These are phyloP conservation scores for Lepus americanus DNA, from an alignment of 2,113 vertebrate species.

Conservation along the genomic window DNA sequence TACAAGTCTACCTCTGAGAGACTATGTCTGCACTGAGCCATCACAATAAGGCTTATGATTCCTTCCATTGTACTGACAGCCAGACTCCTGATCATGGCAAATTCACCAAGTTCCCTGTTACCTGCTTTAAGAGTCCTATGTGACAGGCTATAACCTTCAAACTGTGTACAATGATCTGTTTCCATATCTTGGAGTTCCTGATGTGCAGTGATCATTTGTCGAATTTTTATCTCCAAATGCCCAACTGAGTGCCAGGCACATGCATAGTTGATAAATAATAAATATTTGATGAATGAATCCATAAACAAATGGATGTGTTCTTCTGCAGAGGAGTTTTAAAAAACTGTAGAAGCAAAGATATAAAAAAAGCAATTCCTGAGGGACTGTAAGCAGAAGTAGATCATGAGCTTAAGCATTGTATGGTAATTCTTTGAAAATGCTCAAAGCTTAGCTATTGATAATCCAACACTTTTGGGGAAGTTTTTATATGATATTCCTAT, in stretches of 20 bases:
- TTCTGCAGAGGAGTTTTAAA: slow-evolving; percentile 45
- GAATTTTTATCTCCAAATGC: slow-evolving; percentile 6
- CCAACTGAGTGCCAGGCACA: slow-evolving; percentile 1
- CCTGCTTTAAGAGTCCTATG: neutral
- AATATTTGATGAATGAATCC: slow-evolving; percentile 65
- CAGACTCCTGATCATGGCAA: neutral
- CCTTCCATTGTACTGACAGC: neutral
- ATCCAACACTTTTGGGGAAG: neutral
- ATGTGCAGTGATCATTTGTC: neutral
- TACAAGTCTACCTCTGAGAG: slow-evolving; percentile 41
- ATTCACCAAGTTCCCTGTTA: slow-evolving; percentile 9
- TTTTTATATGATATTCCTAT: slow-evolving; percentile 21
- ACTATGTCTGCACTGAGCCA: neutral
- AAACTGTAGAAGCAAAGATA: neutral
- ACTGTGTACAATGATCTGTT: neutral
- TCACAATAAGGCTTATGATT: neutral
- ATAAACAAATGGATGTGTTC: slow-evolving; percentile 54
- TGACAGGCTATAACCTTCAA: neutral
- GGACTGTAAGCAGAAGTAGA: slow-evolving; percentile 39
- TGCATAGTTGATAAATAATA: slow-evolving; percentile 39
- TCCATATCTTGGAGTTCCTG: neutral
- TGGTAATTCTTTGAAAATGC: slow-evolving; percentile 39
- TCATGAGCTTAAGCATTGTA: neutral
- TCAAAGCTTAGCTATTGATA: slow-evolving; percentile 27
- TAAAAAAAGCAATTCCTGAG: slow-evolving; percentile 36